Evolutionary conservation across 1,140 invertebrate species (phyloP).

Genomic region (Caenorhabditis briggsae): DNA sequence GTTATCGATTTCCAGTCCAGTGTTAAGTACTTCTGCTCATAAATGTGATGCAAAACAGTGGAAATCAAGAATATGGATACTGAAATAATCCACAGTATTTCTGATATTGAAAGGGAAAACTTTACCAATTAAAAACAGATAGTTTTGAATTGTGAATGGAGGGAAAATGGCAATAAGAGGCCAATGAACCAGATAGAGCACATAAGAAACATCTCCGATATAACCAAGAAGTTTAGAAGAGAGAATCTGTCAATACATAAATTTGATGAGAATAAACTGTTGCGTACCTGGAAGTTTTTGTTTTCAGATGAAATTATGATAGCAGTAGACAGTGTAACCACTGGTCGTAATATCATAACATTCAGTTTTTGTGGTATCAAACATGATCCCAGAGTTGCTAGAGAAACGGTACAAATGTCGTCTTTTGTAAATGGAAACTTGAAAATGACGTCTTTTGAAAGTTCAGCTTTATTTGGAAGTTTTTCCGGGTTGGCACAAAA

Average conservation of each 20-base stretch:
- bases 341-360: background rate
- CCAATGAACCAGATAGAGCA: slow-evolving; percentile 5
- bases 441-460: background rate
- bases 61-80: too few relatives aligned
- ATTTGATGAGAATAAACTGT: background rate
- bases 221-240: background rate
- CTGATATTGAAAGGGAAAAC: too few relatives aligned
- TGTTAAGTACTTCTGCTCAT: too few relatives aligned
- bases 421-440: background rate
- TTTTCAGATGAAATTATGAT: background rate
- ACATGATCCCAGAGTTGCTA: background rate
- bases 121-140: too few relatives aligned
- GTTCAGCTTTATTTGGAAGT: background rate
- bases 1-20: too few relatives aligned
- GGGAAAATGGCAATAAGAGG: background rate
- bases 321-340: background rate
- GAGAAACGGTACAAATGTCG: background rate
- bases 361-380: background rate
- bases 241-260: background rate
- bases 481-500: background rate
- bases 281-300: background rate
- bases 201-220: slow-evolving; percentile 45
- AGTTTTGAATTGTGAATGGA: too few relatives aligned
- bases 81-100: too few relatives aligned
- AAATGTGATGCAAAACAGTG: too few relatives aligned